Percentiles rank a stretch among this genome's conserved stretches.
Evolutionary conservation across 1,140 invertebrate genomes (phyloP).

Genomic region (Lepidurus arcticus): DNA sequence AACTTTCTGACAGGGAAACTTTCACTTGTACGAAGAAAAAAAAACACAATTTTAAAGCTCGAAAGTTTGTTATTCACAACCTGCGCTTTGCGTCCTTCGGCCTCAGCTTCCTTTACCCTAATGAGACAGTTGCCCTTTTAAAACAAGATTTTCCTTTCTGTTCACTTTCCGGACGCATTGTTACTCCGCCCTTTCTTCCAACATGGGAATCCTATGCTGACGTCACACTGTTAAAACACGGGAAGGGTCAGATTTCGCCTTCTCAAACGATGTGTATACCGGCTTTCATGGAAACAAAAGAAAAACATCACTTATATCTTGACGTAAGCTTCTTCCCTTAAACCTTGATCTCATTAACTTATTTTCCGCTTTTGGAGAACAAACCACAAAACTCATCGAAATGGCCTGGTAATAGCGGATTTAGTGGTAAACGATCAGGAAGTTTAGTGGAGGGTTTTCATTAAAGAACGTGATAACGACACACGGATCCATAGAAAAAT

Average conservation of each 20-base stretch:
- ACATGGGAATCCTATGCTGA: not conserved
- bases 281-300: not conserved
- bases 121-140: not conserved
- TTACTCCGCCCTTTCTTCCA: constrained; percentile 2
- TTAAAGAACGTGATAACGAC: not conserved
- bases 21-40: not conserved
- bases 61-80: not conserved
- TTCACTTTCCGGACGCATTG: constrained; percentile 5
- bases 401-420: not conserved
- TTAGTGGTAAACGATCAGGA: not conserved
- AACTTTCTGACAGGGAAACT: not conserved
- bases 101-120: not conserved
- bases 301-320: not conserved
- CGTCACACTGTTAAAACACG: not conserved
- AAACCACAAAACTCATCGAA: not conserved
- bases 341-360: constrained; percentile 1
- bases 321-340: not conserved
- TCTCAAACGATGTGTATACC: not conserved
- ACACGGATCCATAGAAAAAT: not conserved
- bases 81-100: not conserved
- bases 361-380: not conserved
- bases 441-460: not conserved
- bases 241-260: no score
- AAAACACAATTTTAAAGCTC: not conserved
- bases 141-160: not conserved